These are phyloP conservation scores for Acanthoscelides obtectus DNA, from an alignment of 2,888 invertebrate genomes.

Conservation along the genomic window DNA sequence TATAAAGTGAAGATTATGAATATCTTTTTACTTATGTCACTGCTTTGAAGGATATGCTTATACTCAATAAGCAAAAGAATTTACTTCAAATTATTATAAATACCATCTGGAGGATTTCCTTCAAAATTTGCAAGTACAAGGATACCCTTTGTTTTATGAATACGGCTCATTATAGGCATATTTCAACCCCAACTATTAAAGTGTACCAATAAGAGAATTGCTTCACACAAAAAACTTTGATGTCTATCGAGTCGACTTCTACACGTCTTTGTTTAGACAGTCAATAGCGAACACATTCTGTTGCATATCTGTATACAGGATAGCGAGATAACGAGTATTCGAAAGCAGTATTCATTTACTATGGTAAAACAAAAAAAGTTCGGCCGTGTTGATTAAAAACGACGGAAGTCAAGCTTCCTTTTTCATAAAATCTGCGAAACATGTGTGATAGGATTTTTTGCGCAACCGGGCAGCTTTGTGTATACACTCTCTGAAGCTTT, in stretches of 20 bases:
- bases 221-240: too few relatives aligned
- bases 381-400: constrained; percentile 5
- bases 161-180: too few relatives aligned
- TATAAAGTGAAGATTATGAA: too few relatives aligned
- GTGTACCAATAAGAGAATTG: too few relatives aligned
- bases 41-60: too few relatives aligned
- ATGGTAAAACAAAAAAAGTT: neutral
- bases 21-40: too few relatives aligned
- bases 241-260: neutral
- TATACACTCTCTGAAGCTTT: neutral
- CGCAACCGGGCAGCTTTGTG: neutral
- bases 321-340: neutral
- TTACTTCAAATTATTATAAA: too few relatives aligned
- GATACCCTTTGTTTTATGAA: too few relatives aligned
- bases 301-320: neutral
- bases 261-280: neutral
- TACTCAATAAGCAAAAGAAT: too few relatives aligned
- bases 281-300: neutral
- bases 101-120: too few relatives aligned
- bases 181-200: too few relatives aligned
- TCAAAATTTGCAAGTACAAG: too few relatives aligned
- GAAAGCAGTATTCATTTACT: neutral
- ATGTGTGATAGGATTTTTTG: constrained; percentile 22
- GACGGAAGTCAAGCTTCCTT: constrained; percentile 26
- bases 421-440: constrained; percentile 24